Evolutionary conservation across 2,113 vertebrate genomes (phyloP).

Genomic region (Neotoma lepida): DNA sequence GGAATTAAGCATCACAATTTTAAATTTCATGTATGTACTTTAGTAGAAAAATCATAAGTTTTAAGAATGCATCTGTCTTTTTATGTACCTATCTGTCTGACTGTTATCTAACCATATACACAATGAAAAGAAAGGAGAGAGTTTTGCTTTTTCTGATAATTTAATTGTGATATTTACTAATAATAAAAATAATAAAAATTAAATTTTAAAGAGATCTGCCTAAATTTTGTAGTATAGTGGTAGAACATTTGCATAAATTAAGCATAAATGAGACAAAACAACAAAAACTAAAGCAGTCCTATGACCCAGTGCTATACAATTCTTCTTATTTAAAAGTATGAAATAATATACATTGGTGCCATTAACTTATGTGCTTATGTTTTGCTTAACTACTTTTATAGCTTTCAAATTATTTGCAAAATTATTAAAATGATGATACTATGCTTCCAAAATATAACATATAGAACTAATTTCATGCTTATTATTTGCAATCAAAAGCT

Average conservation of each 20-base stretch:
- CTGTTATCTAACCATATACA: not conserved
- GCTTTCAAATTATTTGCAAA: slow-evolving; percentile 1
- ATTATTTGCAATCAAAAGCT: not conserved
- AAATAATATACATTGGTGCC: not conserved
- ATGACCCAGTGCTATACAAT: not conserved
- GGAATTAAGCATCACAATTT: not conserved
- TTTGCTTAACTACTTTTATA: not conserved
- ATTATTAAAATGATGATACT: not conserved
- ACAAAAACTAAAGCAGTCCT: not conserved
- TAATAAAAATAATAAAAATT: not conserved
- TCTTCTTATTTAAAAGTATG: not conserved
- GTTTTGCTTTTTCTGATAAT: not conserved
- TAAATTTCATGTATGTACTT: not conserved
- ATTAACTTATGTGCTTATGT: not conserved
- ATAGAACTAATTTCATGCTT: not conserved
- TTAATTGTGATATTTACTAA: not conserved
- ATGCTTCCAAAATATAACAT: not conserved
- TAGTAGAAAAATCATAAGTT: not conserved
- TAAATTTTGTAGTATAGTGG: not conserved
- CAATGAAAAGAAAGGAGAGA: not conserved
- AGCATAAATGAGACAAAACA: not conserved
- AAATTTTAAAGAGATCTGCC: no score
- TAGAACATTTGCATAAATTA: not conserved
- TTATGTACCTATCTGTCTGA: not conserved
- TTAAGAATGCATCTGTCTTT: not conserved